Evolutionary conservation across 1,140 invertebrate species (phyloP).

Genomic region (Globodera ellingtonae): DNA sequence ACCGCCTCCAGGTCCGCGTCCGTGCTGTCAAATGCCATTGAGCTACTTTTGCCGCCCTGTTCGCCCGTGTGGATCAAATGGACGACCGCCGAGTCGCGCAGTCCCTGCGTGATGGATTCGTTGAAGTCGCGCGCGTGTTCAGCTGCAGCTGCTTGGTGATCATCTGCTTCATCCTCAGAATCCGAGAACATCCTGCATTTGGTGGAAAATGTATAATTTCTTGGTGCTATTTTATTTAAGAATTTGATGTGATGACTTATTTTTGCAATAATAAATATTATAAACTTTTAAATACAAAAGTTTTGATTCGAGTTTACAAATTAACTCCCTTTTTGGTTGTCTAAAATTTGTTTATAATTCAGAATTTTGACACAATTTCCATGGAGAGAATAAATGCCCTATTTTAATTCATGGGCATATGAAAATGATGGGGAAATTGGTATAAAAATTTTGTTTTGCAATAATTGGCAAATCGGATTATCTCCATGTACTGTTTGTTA

Average conservation of each 20-base stretch:
- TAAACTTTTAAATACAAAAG: too few species aligned
- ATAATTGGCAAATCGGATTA: not conserved
- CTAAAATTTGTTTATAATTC: too few species aligned
- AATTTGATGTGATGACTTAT: too few species aligned
- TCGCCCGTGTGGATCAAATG: conserved; percentile 65
- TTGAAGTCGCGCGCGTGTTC: conserved; percentile 65
- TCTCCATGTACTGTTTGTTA: not conserved
- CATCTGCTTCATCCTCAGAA: conserved; percentile 88
- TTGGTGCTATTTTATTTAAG: too few species aligned
- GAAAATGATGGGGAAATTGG: not conserved
- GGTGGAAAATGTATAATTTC: too few species aligned
- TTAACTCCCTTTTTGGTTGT: too few species aligned
- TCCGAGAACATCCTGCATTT: conserved; percentile 82
- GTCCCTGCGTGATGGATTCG: conserved; percentile 62
- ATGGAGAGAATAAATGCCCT: too few species aligned
- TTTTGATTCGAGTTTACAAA: too few species aligned
- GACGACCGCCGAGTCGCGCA: conserved; percentile 61
- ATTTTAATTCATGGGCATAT: too few species aligned
- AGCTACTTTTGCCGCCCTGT: conserved; percentile 36
- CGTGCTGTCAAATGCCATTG: conserved; percentile 49
- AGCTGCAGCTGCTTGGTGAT: conserved; percentile 51
- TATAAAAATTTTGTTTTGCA: not conserved
- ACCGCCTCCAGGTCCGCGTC: conserved; percentile 63
- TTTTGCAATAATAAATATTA: too few species aligned
- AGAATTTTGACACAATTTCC: too few species aligned